Evolutionary conservation across 1,140 invertebrate species (phyloP), one percentile per base, ranked within the genome.

Genomic region (Linepithema humile): DNA sequence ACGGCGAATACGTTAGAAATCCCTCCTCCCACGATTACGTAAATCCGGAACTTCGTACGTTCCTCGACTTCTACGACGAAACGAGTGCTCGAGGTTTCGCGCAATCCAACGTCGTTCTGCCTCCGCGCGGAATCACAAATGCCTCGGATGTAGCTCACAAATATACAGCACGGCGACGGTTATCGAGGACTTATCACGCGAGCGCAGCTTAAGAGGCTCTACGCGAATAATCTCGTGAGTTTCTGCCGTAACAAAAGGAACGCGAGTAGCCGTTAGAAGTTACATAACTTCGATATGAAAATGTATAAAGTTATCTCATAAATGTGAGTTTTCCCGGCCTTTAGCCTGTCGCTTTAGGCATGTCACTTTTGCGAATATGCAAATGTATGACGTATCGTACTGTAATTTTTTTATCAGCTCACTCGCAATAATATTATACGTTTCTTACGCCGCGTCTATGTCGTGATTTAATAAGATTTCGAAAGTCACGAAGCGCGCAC

Each of bases 401-500:
- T 70, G 70, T 69, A 78, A 88, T 88, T 85, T n/a, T n/a, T n/a
- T n/a, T 40, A 89, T 86, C 87, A 78, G 43, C 55, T 50, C 55
- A 57, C 80, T 74, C 43, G 70, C 83, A 35, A 64, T 86, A 65
- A 67, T 84, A 75, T 84, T 84, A 69, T 65, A 38, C 45, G 32
- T 23, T 67, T 29, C 74, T 29, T 26, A 55, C 43, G 60, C 55
- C n/a, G 75, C 70, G 53, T 72, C 59, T 70, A 57, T 70, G 87
- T 73, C 82, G 65, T 59, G 85, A 86, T 86, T 86, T 86, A 88
- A 89, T 86, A 90, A 82, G 88, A 82, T 90, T 91, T 90, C 89
- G 90, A 91, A 91, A 91, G 88, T 90, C 89, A 87, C 86, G 89
- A 83, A 60, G 73, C 55, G 62, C 59, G 48, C 40, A 35, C 70